Evolutionary conservation across 1,140 invertebrate genomes (phyloP).

Genomic region (Odontomachus brunneus): DNA sequence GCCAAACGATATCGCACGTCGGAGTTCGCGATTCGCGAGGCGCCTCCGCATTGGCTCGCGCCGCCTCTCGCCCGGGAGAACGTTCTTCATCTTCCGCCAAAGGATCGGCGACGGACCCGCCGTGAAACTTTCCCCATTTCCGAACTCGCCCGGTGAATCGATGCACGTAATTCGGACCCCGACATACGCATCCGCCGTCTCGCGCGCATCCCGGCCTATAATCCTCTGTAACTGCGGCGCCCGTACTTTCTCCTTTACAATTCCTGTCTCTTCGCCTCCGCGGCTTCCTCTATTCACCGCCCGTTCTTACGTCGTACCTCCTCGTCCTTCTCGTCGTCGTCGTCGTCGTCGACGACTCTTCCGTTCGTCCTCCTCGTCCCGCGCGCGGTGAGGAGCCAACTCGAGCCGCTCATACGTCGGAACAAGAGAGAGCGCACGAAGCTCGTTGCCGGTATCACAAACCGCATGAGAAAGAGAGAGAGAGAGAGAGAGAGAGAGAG

Average conservation of each 20-base stretch:
- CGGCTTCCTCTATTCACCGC: neutral
- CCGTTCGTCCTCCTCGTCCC: neutral
- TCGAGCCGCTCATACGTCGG: conserved; percentile 30
- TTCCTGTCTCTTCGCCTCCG: conserved; percentile 39
- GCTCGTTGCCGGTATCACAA: conserved; percentile 39
- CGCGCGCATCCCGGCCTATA: conserved; percentile 35
- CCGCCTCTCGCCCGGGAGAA: conserved; percentile 13
- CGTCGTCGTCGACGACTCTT: neutral
- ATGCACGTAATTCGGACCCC: conserved; percentile 81
- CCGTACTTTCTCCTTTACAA: neutral
- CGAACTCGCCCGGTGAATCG: conserved; percentile 77
- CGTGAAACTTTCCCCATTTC: conserved; percentile 82
- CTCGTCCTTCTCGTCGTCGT: neutral
- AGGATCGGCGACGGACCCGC: conserved; percentile 64
- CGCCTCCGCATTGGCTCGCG: neutral
- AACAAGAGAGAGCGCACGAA: conserved; percentile 8
- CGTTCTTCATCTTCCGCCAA: conserved; percentile 66
- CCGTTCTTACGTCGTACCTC: conserved; percentile 30
- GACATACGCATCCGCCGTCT: conserved; percentile 49
- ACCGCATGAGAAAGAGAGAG: conserved; percentile 1
- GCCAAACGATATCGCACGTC: conserved; percentile 30
- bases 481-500: too few species aligned
- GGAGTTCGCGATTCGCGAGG: neutral
- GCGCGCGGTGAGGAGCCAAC: conserved; percentile 30
- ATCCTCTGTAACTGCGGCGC: conserved; percentile 37